Conservation (phyloP, 2,113 vertebrate genomes). For the Aleadryas rufinucha region DNA sequence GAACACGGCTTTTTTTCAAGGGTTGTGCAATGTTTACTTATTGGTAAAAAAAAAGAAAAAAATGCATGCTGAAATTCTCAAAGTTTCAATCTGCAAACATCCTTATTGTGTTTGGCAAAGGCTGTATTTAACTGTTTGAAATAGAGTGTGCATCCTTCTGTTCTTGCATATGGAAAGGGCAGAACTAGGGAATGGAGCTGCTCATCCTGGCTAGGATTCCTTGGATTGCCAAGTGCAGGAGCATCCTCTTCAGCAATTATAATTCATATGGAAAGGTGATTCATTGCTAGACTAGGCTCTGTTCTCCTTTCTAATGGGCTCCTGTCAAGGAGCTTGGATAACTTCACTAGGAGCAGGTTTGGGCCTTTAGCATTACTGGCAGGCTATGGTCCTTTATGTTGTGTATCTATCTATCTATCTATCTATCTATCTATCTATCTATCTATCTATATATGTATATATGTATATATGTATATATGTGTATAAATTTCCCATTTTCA, state of each 20-base stretch:
- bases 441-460: too few relatives aligned
- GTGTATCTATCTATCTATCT: too few relatives aligned
- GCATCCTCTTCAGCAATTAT: neutral
- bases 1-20: neutral
- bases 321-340: neutral
- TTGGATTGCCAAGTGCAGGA: neutral
- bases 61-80: neutral
- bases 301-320: neutral
- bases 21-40: neutral
- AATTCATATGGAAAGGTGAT: neutral
- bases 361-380: neutral
- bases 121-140: neutral
- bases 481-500: neutral
- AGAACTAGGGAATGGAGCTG: neutral
- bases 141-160: neutral
- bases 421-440: too few relatives aligned
- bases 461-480: too few relatives aligned
- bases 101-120: neutral
- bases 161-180: neutral
- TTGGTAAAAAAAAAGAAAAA: neutral
- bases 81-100: constrained; percentile 2
- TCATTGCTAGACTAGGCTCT: neutral
- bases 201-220: neutral
- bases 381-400: neutral
- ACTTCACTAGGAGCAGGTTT: neutral